A percentile compares a stretch with the other conserved stretches of the same genome.
Conservation (phyloP, 2,797 vertebrate genomes). For the Falco rusticolus region DNA sequence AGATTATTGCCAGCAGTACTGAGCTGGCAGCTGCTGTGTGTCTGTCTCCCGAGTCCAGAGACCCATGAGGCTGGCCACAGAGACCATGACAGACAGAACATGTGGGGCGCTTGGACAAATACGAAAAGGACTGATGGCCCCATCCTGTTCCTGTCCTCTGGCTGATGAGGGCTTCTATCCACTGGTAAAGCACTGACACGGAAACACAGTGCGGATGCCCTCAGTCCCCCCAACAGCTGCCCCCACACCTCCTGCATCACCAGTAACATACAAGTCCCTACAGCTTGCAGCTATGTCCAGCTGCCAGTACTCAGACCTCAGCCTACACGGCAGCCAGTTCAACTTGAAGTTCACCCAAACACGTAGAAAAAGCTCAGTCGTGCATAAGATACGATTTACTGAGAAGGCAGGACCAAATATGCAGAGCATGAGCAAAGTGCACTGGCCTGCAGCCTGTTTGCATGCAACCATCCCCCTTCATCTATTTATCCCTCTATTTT, state of each 20-base stretch:
- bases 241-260: neutral
- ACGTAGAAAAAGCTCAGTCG: neutral
- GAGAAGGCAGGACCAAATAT: neutral
- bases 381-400: neutral
- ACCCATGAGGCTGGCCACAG: accelerated
- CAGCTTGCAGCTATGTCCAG: neutral
- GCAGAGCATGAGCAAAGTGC: neutral
- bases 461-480: accelerated
- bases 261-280: accelerated
- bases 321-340: neutral
- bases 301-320: neutral
- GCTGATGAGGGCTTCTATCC: neutral
- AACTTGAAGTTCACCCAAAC: neutral
- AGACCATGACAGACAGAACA: neutral
- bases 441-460: neutral
- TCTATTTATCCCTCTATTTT: neutral
- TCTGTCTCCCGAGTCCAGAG: neutral
- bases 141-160: neutral
- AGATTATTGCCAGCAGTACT: neutral
- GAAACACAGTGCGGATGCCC: neutral
- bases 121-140: too few species aligned
- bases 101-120: neutral
- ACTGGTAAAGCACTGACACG: accelerated
- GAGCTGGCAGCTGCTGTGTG: neutral
- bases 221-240: neutral